Evolutionary conservation across 2,888 invertebrate species (phyloP).

Genomic region (Halictus ligatus): DNA sequence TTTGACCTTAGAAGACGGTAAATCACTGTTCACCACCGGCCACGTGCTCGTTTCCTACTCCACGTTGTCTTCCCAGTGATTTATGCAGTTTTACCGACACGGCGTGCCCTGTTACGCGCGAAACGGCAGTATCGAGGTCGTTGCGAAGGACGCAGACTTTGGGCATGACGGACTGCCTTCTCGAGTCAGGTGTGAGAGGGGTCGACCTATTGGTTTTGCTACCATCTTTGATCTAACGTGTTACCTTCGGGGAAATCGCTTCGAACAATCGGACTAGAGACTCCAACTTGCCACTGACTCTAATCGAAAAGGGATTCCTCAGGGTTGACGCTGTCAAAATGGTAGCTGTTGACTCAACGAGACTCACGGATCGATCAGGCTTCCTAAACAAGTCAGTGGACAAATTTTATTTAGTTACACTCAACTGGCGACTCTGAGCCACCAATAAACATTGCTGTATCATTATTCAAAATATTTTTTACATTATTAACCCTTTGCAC

Average conservation of each 20-base stretch:
- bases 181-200: conserved; percentile 15
- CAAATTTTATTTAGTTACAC: too few species aligned
- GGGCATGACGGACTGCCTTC: conserved; percentile 1
- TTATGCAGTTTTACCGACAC: conserved; percentile 17
- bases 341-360: too few species aligned
- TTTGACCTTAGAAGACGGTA: conserved; percentile 27
- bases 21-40: conserved; percentile 30
- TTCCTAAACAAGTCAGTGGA: too few species aligned
- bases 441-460: too few species aligned
- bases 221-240: background rate
- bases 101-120: conserved; percentile 3
- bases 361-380: too few species aligned
- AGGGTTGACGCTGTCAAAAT: too few species aligned
- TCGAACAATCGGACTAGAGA: background rate
- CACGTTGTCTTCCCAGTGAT: conserved; percentile 37
- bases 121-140: conserved; percentile 43
- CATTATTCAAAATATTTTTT: too few species aligned
- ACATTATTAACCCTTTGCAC: too few species aligned
- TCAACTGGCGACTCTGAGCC: too few species aligned
- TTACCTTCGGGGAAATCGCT: background rate
- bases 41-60: conserved; percentile 39
- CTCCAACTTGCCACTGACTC: background rate
- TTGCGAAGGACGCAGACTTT: conserved; percentile 25
- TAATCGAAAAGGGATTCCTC: background rate
- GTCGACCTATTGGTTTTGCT: background rate